Evolutionary conservation across 2,797 vertebrate genomes (phyloP).

Genomic region (Holocentrus rufus): DNA sequence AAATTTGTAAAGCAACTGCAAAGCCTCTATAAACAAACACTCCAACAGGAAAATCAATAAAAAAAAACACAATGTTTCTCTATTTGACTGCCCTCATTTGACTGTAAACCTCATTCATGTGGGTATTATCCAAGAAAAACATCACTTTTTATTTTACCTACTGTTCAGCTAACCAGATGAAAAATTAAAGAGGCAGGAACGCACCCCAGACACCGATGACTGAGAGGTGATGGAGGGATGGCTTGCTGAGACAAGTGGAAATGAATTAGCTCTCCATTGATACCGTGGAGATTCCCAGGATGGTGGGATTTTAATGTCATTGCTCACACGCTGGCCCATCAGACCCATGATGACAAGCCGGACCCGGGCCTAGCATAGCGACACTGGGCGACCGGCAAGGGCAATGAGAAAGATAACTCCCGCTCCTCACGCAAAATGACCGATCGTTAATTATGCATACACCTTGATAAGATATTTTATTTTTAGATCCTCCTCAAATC

Average conservation of each 20-base stretch:
- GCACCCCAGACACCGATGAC: background rate
- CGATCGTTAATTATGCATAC: slow-evolving; percentile 75
- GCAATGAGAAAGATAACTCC: slow-evolving; percentile 59
- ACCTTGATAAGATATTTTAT: slow-evolving; percentile 70
- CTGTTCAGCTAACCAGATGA: background rate
- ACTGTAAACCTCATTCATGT: background rate
- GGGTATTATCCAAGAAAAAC: background rate
- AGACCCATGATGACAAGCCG: slow-evolving; percentile 1
- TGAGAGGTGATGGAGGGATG: too few relatives aligned
- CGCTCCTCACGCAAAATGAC: slow-evolving; percentile 68
- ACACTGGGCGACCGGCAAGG: slow-evolving; percentile 71
- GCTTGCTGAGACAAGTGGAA: slow-evolving; percentile 5
- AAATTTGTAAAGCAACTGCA: too few relatives aligned
- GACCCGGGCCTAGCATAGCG: slow-evolving; percentile 21
- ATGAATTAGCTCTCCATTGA: slow-evolving; percentile 2
- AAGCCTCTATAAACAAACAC: too few relatives aligned
- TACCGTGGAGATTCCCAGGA: background rate
- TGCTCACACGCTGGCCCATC: slow-evolving; percentile 18
- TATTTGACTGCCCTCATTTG: too few relatives aligned
- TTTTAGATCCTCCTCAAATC: slow-evolving; percentile 66
- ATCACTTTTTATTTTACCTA: background rate
- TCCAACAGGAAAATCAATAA: too few relatives aligned
- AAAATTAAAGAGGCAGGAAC: background rate
- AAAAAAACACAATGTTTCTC: too few relatives aligned
- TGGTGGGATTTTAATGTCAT: slow-evolving; percentile 15